Conservation (phyloP, 1,140 invertebrate species). For the Sminthurinus signatus region DNA sequence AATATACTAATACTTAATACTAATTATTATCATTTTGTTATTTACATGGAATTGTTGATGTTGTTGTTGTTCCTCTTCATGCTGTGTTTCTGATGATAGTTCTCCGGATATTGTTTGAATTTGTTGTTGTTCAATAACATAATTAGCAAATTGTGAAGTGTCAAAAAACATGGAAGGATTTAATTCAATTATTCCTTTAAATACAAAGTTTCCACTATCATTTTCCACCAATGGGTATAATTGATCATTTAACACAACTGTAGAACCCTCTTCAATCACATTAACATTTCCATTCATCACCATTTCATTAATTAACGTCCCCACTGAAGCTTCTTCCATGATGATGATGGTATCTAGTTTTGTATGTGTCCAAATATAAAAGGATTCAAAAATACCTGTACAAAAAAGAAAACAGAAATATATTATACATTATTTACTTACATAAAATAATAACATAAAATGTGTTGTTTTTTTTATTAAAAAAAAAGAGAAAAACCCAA, state of each 20-base stretch:
- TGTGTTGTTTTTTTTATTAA: no score
- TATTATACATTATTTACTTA: no score
- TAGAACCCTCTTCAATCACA: conserved; percentile 19
- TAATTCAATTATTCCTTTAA: conserved; percentile 27
- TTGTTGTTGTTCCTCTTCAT: neutral
- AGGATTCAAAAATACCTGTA: no score
- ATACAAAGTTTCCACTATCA: conserved; percentile 25
- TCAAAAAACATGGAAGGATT: conserved; percentile 28
- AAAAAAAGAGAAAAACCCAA: no score
- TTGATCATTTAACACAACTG: conserved; percentile 19
- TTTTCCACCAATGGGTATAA: conserved; percentile 21
- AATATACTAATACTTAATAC: neutral
- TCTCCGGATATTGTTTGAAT: neutral
- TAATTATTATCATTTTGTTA: neutral
- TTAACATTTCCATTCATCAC: neutral
- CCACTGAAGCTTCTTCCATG: conserved; percentile 6
- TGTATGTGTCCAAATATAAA: no score
- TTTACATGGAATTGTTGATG: neutral
- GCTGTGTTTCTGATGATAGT: neutral
- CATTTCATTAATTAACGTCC: neutral
- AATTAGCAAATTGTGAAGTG: conserved; percentile 17
- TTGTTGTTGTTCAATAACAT: conserved; percentile 16
- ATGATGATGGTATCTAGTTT: no score
- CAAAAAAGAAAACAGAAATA: no score
- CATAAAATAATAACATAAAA: no score